Evolutionary conservation across 35 echinoderm and acorn worm species (phyloP).

Genomic region (Apostichopus japonicus): DNA sequence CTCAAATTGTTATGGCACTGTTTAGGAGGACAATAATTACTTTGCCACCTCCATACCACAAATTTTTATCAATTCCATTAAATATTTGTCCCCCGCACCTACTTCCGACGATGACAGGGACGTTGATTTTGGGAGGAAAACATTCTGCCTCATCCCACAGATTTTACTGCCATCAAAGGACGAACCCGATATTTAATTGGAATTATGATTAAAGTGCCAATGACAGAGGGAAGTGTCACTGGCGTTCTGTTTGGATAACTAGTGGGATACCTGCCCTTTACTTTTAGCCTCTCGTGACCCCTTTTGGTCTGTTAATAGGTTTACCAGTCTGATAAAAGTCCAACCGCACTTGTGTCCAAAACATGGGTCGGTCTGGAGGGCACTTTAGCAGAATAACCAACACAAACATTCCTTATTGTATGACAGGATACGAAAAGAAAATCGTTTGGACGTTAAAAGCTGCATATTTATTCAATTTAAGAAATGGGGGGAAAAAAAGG

Average conservation of each 20-base stretch:
- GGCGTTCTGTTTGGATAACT: conserved; percentile 17
- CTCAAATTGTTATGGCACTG: no score
- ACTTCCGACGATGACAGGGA: background rate
- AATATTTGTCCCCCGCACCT: background rate
- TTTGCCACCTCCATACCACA: conserved; percentile 6
- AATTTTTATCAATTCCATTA: conserved; percentile 3
- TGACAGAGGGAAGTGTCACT: conserved; percentile 45
- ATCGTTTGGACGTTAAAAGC: no score
- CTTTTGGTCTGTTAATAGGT: background rate
- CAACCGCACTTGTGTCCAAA: conserved; percentile 23
- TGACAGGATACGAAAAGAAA: no score
- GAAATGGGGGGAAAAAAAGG: no score
- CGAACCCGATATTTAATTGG: conserved; percentile 21
- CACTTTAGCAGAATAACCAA: background rate
- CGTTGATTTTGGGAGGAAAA: conserved; percentile 1
- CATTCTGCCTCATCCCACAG: background rate
- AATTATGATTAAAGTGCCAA: conserved; percentile 12
- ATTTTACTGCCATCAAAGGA: conserved; percentile 8
- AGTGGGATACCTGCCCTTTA: conserved; percentile 25
- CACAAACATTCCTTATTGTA: no score
- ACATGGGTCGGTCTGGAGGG: conserved; percentile 32
- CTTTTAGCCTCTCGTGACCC: background rate
- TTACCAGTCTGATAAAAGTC: conserved; percentile 29
- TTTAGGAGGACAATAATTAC: background rate
- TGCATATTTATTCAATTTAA: no score